Evolutionary conservation across 2,888 invertebrate genomes (phyloP).

Genomic region (Rutpela maculata): DNA sequence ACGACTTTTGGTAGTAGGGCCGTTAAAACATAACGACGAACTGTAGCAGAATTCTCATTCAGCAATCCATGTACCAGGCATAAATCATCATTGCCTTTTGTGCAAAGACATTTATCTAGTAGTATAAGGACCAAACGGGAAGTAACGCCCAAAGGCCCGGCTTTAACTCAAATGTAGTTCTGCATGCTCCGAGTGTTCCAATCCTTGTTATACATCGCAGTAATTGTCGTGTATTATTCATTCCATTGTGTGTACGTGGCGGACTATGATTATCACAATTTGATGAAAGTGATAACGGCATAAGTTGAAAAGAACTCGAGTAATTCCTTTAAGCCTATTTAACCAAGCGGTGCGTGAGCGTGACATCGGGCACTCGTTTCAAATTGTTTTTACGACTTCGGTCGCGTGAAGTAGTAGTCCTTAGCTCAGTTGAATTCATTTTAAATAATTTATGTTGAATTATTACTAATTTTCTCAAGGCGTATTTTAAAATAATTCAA

Average conservation of each 20-base stretch:
- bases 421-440: no score
- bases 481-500: no score
- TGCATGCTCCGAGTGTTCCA: slow-evolving; percentile 52
- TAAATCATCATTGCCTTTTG: slow-evolving; percentile 70
- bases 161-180: slow-evolving; percentile 59
- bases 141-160: slow-evolving; percentile 55
- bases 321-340: no score
- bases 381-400: no score
- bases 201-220: slow-evolving; percentile 51
- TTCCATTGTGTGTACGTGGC: not conserved
- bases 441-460: no score
- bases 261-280: not conserved
- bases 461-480: no score
- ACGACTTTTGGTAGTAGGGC: slow-evolving; percentile 40
- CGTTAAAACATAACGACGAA: slow-evolving; percentile 48
- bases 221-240: slow-evolving; percentile 49
- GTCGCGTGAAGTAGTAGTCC: no score
- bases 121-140: slow-evolving; percentile 65
- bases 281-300: not conserved
- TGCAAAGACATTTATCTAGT: slow-evolving; percentile 70
- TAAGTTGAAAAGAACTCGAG: no score
- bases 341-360: no score
- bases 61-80: slow-evolving; percentile 59
- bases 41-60: slow-evolving; percentile 47
- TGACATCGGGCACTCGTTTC: no score